Base-by-base conservation (phyloP, 2,113 vertebrate species). In the Danionella cerebrum region DNA sequence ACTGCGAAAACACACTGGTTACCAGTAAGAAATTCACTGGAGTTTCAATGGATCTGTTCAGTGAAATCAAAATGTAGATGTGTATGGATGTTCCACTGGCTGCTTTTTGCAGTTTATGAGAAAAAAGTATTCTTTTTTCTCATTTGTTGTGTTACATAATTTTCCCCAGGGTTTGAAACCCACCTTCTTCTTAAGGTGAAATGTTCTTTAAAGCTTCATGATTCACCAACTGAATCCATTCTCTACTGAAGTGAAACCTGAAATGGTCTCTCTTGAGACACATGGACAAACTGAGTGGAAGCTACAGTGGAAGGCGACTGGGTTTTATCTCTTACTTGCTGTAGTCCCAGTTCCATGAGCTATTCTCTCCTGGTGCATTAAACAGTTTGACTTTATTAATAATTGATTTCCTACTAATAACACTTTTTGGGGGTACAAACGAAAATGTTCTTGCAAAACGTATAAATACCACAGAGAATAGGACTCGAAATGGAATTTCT, bases 211-310 rank as follows among this genome's bases (percentile, higher is more conserved):
- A 44, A 58, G 13, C 54, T 57, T 48, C 45, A 5, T 2, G 11
- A 11, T 25, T 9, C 44, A 31, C 14, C 52, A 45, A 45, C 13
- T 55, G 21, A 31, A 47, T 51, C 35, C 35, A 48, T 24, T 6
- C 35, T 39, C n/a, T 58, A 16, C 14, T 69, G 33, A 41, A 69
- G 41, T 51, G 10, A 27, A 60, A 21, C 44, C 13, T 41, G 35
- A 54, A 36, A 14, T 65, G 55, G 50, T 7, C 35, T 60, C 67
- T 73, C 58, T 51, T 22, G 76, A 22, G 64, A 58, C 24, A 10
- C 12, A 27, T 31, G 14, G 41, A 13, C 27, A 22, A n/a, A 14
- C 10, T 57, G 52, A 36, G 5, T 35, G 14, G 8, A 50, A 58
- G 22, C 50, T 35, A 33, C 10, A 33, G 39, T n/a, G n/a, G n/a